A percentile compares a stretch with the other conserved stretches of the same genome.
These are phyloP conservation scores for Leptopilina drosophilae DNA, from an alignment of 2,888 invertebrate species.

Conservation along the genomic window DNA sequence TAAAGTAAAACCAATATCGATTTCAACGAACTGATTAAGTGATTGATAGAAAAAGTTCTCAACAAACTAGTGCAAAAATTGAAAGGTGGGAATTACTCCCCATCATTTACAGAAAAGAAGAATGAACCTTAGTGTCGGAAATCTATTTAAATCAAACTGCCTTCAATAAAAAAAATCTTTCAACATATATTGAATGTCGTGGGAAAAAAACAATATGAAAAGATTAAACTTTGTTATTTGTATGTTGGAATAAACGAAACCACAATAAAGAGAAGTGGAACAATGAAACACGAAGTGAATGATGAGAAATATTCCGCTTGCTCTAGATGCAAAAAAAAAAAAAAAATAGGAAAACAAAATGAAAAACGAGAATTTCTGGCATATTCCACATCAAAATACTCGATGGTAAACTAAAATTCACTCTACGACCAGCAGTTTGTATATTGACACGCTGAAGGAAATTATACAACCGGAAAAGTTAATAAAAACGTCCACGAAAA, in stretches of 20 bases:
- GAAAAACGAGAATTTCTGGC: constrained; percentile 39
- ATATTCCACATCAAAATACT: constrained; percentile 21
- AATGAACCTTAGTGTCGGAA: not conserved
- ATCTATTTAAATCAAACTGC: not conserved
- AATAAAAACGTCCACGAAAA: constrained; percentile 51
- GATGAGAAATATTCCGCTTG: not conserved
- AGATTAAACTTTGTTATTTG: not conserved
- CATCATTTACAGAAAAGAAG: constrained; percentile 7
- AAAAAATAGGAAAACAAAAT: not conserved
- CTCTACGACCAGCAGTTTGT: constrained; percentile 48
- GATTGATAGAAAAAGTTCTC: constrained; percentile 36
- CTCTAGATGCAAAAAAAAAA: constrained; percentile 11
- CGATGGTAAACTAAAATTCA: constrained; percentile 48
- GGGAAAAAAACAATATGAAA: not conserved
- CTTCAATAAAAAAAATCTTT: not conserved
- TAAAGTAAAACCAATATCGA: constrained; percentile 1
- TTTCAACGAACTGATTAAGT: constrained; percentile 20
- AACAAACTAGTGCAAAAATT: constrained; percentile 15
- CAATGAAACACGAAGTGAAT: not conserved
- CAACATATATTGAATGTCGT: too few relatives aligned
- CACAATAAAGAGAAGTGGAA: constrained; percentile 29
- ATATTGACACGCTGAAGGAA: constrained; percentile 49
- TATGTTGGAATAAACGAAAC: not conserved
- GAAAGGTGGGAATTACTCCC: not conserved
- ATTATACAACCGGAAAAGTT: constrained; percentile 47